These are phyloP conservation scores for Cyaniris semiargus DNA, from an alignment of 2,888 invertebrate species.

Conservation along the genomic window DNA sequence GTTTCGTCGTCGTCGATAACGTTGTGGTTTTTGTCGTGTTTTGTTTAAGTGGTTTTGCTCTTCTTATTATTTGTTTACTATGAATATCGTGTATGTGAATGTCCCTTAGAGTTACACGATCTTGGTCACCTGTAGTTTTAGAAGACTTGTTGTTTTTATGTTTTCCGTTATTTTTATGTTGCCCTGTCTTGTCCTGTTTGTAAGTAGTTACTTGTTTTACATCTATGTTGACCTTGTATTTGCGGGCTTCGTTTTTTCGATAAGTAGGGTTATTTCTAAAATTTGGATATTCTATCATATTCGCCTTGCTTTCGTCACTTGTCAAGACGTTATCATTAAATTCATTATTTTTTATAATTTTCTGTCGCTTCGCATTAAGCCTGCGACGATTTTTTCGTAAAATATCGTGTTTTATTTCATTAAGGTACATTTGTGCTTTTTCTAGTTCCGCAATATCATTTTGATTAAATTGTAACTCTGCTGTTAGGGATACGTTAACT, in stretches of 20 bases:
- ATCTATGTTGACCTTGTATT: not conserved
- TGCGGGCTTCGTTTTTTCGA: not conserved
- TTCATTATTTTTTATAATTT: slow-evolving; percentile 46
- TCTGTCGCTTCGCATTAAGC: slow-evolving; percentile 1
- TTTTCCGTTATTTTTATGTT: not conserved
- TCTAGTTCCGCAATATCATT: slow-evolving; percentile 1
- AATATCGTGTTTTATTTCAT: not conserved
- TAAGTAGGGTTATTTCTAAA: not conserved
- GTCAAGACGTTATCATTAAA: slow-evolving; percentile 48
- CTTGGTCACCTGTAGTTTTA: not conserved
- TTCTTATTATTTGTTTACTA: not conserved
- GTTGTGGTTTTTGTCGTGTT: not conserved
- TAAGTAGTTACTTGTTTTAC: not conserved
- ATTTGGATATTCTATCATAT: not conserved
- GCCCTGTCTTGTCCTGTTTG: not conserved
- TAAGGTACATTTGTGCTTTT: slow-evolving; percentile 34
- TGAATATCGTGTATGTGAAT: not conserved
- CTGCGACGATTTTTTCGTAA: not conserved
- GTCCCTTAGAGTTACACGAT: not conserved
- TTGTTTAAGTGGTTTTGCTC: not conserved
- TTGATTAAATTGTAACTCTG: slow-evolving; percentile 20
- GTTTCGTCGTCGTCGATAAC: not conserved
- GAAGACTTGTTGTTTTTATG: not conserved
- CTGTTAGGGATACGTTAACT: not conserved
- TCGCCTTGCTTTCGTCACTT: slow-evolving; percentile 45